phyloP scores from a whole-genome alignment of 2,888 invertebrate genomes.

The Luperina testacea region DNA sequence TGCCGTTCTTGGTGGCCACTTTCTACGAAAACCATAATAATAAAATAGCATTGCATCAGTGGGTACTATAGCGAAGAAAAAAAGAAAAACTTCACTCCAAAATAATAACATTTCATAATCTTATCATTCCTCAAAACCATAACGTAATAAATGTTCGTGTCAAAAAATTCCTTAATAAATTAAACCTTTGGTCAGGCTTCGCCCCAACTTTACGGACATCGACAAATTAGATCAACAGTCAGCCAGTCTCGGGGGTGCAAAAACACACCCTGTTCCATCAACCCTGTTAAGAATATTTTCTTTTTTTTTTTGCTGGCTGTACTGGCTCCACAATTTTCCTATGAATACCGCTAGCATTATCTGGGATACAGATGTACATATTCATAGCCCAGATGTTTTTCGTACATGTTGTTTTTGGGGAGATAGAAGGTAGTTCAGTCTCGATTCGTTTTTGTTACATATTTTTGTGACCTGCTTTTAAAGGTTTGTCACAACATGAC shows the following conservation, averaged over 20 bases:
- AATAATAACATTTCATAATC: slow-evolving; percentile 18
- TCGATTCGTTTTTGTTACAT: slow-evolving; percentile 6
- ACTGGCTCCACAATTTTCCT: slow-evolving; percentile 70
- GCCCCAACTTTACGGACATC: slow-evolving; percentile 61
- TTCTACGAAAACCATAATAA: neutral
- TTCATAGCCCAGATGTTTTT: slow-evolving; percentile 34
- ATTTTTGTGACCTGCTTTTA: neutral
- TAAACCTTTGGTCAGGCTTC: slow-evolving; percentile 54
- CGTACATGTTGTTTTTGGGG: slow-evolving; percentile 20
- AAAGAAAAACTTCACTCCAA: neutral
- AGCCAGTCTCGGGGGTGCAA: slow-evolving; percentile 70
- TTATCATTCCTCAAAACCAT: slow-evolving; percentile 16
- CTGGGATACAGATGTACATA: slow-evolving; percentile 65
- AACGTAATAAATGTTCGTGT: slow-evolving; percentile 32
- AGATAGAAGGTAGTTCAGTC: slow-evolving; percentile 5
- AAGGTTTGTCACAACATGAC: neutral
- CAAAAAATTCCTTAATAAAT: slow-evolving; percentile 54
- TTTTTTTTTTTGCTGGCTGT: slow-evolving; percentile 74
- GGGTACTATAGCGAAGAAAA: neutral
- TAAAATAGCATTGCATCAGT: neutral
- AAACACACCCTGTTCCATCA: slow-evolving; percentile 75
- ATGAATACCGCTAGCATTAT: slow-evolving; percentile 68
- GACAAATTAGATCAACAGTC: slow-evolving; percentile 78
- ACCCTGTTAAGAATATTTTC: slow-evolving; percentile 77
- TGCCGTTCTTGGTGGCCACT: neutral